A percentile compares a stretch with the other conserved stretches of the same genome.
Conservation (phyloP, 2,113 vertebrate species). For the Xenus cinereus region DNA sequence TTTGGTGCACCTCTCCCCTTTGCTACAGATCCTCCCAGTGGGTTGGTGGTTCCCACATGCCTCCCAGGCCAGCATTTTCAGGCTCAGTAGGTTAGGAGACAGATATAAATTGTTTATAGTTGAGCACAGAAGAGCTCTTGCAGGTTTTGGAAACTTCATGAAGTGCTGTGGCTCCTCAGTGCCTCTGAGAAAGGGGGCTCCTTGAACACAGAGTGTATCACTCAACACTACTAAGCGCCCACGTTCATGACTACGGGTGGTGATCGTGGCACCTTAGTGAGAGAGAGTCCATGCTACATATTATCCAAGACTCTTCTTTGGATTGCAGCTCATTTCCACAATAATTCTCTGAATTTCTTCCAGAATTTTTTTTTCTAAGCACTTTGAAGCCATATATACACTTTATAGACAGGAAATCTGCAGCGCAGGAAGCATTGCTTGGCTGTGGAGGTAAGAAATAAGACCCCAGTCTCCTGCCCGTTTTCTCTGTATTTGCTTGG, state of each 20-base stretch:
- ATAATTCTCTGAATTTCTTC: background rate
- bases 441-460: background rate
- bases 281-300: background rate
- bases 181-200: background rate
- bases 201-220: too few relatives aligned
- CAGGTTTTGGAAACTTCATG: background rate
- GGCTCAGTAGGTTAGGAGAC: background rate
- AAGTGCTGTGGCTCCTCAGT: background rate
- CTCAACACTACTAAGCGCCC: background rate
- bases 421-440: background rate
- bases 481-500: background rate
- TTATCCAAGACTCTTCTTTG: background rate
- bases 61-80: background rate
- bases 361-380: background rate
- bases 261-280: too few relatives aligned
- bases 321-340: background rate
- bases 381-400: background rate
- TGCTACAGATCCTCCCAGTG: background rate
- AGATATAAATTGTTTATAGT: background rate
- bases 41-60: background rate
- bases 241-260: background rate
- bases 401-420: background rate
- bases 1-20: background rate
- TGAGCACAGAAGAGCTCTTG: background rate
- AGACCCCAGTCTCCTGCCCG: background rate